Evolutionary conservation across 2,797 vertebrate species (phyloP).

Genomic region (Pantherophis alleghaniensis): DNA sequence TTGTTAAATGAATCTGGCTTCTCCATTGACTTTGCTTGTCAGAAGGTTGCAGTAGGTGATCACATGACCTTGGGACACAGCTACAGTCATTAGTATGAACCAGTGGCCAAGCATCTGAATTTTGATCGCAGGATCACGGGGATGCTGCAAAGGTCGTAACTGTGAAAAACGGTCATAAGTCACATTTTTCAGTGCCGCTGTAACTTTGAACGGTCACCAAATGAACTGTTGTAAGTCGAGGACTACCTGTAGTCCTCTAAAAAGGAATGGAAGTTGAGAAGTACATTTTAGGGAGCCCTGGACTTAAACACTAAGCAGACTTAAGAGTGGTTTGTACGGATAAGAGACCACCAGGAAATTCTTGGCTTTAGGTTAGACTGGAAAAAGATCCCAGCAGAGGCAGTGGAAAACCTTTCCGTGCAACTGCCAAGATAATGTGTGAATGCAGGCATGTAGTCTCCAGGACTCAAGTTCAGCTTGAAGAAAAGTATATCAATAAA

Average conservation of each 20-base stretch:
- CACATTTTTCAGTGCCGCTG: neutral
- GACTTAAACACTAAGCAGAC: neutral
- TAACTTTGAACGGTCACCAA: neutral
- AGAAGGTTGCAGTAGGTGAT: neutral
- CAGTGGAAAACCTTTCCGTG: neutral
- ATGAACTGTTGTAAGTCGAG: neutral
- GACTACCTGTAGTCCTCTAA: neutral
- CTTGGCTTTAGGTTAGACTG: neutral
- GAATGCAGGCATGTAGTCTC: neutral
- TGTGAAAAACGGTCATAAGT: neutral
- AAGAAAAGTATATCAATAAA: neutral
- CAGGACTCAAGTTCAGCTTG: neutral
- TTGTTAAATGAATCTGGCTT: neutral
- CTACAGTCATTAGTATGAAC: neutral
- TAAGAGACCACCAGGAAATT: neutral
- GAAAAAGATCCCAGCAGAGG: neutral
- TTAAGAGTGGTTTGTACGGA: neutral
- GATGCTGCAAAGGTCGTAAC: neutral
- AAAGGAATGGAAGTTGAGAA: neutral
- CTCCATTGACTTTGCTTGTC: neutral
- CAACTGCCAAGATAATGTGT: neutral
- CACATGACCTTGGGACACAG: neutral
- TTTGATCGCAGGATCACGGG: neutral
- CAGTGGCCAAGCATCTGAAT: neutral
- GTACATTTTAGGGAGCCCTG: neutral